Evolutionary conservation across 2,888 invertebrate species (phyloP).

Genomic region (Drosophila macrospina): DNA sequence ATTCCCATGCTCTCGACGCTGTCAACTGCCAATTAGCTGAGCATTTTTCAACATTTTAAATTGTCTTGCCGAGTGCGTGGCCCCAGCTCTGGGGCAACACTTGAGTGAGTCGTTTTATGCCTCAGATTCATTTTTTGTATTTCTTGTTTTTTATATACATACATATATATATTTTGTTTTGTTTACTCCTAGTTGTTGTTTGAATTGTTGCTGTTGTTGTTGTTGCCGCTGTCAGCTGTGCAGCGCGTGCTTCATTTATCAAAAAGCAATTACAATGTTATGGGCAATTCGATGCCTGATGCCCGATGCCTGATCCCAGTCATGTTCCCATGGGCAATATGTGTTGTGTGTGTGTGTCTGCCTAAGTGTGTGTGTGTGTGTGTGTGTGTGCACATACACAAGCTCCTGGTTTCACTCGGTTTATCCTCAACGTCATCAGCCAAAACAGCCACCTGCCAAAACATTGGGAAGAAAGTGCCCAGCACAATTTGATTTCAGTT

Average conservation of each 20-base stretch:
- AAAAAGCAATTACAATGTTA: slow-evolving; percentile 79
- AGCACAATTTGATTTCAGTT: slow-evolving; percentile 29
- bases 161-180: too few species aligned
- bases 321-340: slow-evolving; percentile 41
- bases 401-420: slow-evolving; percentile 11
- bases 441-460: slow-evolving; percentile 38
- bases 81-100: slow-evolving; percentile 60
- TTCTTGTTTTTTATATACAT: not conserved
- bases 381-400: slow-evolving; percentile 4
- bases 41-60: slow-evolving; percentile 78
- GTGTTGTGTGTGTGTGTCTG: not conserved
- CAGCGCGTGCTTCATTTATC: slow-evolving; percentile 79
- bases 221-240: slow-evolving; percentile 70
- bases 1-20: slow-evolving; percentile 61
- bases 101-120: slow-evolving; percentile 74
- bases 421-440: slow-evolving; percentile 23
- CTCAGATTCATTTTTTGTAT: slow-evolving; percentile 15
- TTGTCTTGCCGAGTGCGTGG: slow-evolving; percentile 76
- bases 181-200: slow-evolving; percentile 28
- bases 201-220: slow-evolving; percentile 12
- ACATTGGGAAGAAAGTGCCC: slow-evolving; percentile 23
- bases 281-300: slow-evolving; percentile 68
- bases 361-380: not conserved
- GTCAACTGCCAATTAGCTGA: slow-evolving; percentile 78
- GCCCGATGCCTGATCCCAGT: slow-evolving; percentile 29